These are phyloP conservation scores for Gymnopithys bicolor DNA, from an alignment of 2,797 vertebrate genomes.

Conservation along the genomic window DNA sequence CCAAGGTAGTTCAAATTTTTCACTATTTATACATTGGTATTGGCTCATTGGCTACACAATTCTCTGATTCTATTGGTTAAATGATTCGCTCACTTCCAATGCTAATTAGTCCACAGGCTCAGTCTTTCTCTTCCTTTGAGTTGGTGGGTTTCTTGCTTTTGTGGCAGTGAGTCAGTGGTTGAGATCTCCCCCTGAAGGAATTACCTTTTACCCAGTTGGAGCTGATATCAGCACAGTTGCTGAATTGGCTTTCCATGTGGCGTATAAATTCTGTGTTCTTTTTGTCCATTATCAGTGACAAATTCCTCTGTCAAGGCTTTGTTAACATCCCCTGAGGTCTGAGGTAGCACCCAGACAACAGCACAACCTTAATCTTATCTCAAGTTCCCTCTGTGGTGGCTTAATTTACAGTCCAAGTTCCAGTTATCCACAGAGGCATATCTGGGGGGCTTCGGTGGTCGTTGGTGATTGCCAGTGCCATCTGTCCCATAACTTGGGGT, in stretches of 20 bases:
- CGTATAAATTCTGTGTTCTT: background rate
- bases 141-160: background rate
- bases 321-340: background rate
- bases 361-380: background rate
- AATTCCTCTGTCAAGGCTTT: background rate
- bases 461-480: rapidly evolving
- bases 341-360: background rate
- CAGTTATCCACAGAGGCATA: background rate
- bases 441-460: background rate
- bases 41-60: background rate
- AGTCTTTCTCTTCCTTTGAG: background rate
- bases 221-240: background rate
- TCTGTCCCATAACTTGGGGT: background rate
- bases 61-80: background rate
- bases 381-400: rapidly evolving
- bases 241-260: background rate
- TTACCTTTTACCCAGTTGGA: background rate
- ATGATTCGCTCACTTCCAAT: background rate
- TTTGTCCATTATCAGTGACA: background rate
- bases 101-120: background rate
- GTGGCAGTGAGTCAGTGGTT: background rate
- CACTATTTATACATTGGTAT: background rate
- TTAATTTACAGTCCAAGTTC: background rate
- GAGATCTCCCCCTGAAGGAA: background rate
- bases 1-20: background rate